Evolutionary conservation across 2,888 invertebrate genomes (phyloP), one percentile per base, ranked within the genome.

Genomic region (Tortricodes alternella): DNA sequence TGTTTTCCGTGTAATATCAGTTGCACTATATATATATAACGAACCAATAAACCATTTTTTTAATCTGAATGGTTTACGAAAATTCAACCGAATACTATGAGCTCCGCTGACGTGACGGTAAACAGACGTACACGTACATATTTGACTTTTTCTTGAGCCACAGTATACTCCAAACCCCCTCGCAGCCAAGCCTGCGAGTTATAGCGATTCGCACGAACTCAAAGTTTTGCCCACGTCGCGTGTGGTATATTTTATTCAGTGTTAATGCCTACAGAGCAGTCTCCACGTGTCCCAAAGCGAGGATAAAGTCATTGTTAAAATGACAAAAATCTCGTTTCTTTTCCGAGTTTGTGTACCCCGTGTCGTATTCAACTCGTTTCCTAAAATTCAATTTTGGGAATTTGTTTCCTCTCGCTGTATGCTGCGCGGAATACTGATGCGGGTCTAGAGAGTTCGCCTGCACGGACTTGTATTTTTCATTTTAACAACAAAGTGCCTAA

Each of bases 341-440:
- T 81, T 74, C 75, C 74, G 68, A 86, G 85, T 88, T 89, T 85
- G 80, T 88, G 74, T 83, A 85, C 80, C 69, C 79, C 76, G 81
- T 82, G 89, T 89, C 86, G 89, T 87, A 87, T 88, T 86, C 89
- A 88, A 88, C 89, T 89, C 89, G 89, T 89, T 89, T 85, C 88
- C 76, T 83, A 88, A 89, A 89, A 90, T 90, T 89, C 90, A 90
- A 90, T 90, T 90, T 89, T 89, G 89, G 86, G 85, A 89, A 90
- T 90, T 90, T 89, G 90, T 90, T 88, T 85, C 89, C 86, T 85
- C 83, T 78, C 83, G 81, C 77, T 78, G 86, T 80, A 80, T 74
- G 78, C 77, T 75, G 86, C 66, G 68, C 76, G 70, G 89, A 89
- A 90, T 90, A 90, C 89, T 89, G 84, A 90, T 90, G 83, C 64